Percentiles rank a stretch among this genome's conserved stretches.
phyloP scores from a whole-genome alignment of 1,140 invertebrate genomes.

The Pseudomyrmex sp. region DNA sequence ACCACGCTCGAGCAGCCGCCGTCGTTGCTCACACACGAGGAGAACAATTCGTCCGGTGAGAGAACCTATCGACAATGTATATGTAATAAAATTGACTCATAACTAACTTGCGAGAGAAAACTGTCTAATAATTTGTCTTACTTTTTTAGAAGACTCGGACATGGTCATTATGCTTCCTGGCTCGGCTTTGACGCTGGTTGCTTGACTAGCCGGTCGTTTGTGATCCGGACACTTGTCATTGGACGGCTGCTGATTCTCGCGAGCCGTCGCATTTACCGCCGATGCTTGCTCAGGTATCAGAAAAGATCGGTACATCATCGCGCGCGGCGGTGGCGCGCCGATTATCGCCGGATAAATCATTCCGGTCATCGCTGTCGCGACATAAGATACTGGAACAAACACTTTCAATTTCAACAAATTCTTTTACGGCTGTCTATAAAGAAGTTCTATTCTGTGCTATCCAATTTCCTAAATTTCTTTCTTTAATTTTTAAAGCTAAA shows the following conservation, averaged over 20 bases:
- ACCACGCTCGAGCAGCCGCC: slow-evolving; percentile 72
- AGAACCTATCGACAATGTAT: slow-evolving; percentile 63
- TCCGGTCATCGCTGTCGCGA: slow-evolving; percentile 81
- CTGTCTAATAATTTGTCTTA: slow-evolving; percentile 28
- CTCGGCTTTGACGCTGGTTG: slow-evolving; percentile 88
- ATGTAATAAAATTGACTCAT: background rate
- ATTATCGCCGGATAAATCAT: slow-evolving; percentile 86
- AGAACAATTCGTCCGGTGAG: slow-evolving; percentile 73
- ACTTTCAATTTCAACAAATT: slow-evolving; percentile 31
- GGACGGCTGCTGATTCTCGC: slow-evolving; percentile 24
- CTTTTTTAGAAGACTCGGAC: slow-evolving; percentile 87
- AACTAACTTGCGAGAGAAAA: background rate
- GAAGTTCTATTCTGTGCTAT: background rate
- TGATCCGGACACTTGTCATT: slow-evolving; percentile 49
- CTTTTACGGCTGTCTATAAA: background rate
- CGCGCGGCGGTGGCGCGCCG: slow-evolving; percentile 74
- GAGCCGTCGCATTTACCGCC: background rate
- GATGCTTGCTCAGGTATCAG: slow-evolving; percentile 76
- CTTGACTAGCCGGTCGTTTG: slow-evolving; percentile 85
- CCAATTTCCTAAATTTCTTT: background rate
- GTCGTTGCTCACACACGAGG: slow-evolving; percentile 75
- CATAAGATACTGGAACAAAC: slow-evolving; percentile 72
- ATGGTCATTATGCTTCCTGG: slow-evolving; percentile 86
- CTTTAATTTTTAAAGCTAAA: background rate
- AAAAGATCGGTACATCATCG: slow-evolving; percentile 85